Conservation (phyloP, 2,888 invertebrate genomes). For the Notodonta dromedarius region DNA sequence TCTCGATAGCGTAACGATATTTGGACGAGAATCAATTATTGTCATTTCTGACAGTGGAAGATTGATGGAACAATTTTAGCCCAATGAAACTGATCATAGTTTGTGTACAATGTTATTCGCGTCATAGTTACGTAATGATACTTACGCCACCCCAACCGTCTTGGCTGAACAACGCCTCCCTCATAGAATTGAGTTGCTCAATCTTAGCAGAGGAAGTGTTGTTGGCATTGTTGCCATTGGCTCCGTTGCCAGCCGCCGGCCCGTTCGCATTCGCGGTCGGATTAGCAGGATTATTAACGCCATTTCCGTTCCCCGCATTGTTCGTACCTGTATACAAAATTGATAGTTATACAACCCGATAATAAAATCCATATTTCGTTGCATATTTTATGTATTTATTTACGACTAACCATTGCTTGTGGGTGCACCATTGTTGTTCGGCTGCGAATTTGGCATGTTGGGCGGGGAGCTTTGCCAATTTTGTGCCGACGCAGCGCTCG, state of each 20-base stretch:
- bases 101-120: not conserved
- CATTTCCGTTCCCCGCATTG: constrained; percentile 69
- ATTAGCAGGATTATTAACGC: constrained; percentile 76
- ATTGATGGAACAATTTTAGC: not conserved
- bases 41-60: not conserved
- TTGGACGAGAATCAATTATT: not conserved
- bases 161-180: constrained; percentile 95
- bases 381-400: constrained; percentile 17
- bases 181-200: constrained; percentile 95
- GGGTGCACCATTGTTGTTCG: constrained; percentile 78
- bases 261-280: constrained; percentile 67
- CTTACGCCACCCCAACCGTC: constrained; percentile 97
- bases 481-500: constrained; percentile 69
- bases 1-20: too few relatives aligned
- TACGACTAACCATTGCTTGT: constrained; percentile 68
- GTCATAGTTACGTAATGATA: constrained; percentile 39
- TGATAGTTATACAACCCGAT: constrained; percentile 10
- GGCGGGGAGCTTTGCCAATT: constrained; percentile 76
- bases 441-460: constrained; percentile 78
- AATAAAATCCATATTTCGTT: constrained; percentile 6
- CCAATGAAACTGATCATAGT: not conserved
- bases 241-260: constrained; percentile 66
- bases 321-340: constrained; percentile 61
- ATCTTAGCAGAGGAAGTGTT: constrained; percentile 90
- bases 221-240: constrained; percentile 78